Evolutionary conservation across 2,113 vertebrate genomes (phyloP), one percentile per base, ranked within the genome.

Genomic region (Stomatorhinus ivindoensis): DNA sequence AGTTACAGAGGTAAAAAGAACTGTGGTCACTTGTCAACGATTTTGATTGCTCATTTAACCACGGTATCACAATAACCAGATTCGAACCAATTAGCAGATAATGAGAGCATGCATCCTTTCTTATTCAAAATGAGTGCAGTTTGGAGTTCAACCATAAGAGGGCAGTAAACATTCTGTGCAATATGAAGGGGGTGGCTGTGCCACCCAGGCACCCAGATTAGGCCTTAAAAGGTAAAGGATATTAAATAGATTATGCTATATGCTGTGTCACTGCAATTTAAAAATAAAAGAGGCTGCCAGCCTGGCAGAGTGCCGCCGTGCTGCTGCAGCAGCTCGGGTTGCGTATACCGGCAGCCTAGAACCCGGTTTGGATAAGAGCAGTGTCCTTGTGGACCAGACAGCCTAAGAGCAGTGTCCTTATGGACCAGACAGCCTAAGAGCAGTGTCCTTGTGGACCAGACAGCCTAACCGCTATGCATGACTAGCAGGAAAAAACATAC

Each of bases 231-330:
- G 92, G 92, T n/a, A 89, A 91, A 55, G 82, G 87, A 87, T 88
- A 89, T 91, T 73, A 84, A 44, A 61, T 86, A 90, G 88, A 91
- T 90, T 89, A 88, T 90, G 73, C 48, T 89, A 73, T 82, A 88
- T 91, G 91, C 90, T 91, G 91, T 92, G 92, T 92, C 90, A 91
- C 90, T 91, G 89, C 58, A 89, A 91, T 89, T 0, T 89, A 89
- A 92, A 92, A 11, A 42, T 89, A 69, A 90, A 82, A 31, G 76
- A 89, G 80, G 31, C 69, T 76, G 90, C 90, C 91, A 90, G 92
- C 88, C 51, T 27, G 87, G 31, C 55, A 39, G 89, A 53, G 50
- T n/a, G 88, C 47, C 61, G 88, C 46, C 83, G 47, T 46, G 47
- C 39, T 55, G 88, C 42, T 65, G 9, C 61, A 47, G 31, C 65